phyloP scores from a whole-genome alignment of 2,113 vertebrate genomes.

The Hymenochirus boettgeri region DNA sequence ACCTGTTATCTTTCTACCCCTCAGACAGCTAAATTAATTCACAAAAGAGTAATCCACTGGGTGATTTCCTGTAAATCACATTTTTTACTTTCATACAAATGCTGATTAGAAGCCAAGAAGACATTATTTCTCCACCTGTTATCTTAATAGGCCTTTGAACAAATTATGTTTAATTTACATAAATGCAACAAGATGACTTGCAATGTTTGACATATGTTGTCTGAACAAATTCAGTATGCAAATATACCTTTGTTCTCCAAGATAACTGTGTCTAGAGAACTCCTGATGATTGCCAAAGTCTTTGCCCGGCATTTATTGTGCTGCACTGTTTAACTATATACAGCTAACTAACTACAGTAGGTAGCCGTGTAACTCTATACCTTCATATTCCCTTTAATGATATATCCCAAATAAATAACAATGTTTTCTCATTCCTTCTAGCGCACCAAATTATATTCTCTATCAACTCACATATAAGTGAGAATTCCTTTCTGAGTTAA shows the following conservation, averaged over 20 bases:
- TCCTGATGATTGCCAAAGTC: background rate
- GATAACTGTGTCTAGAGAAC: background rate
- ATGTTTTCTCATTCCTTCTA: too few species aligned
- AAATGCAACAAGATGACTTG: background rate
- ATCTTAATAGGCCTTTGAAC: conserved; percentile 2
- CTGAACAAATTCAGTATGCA: background rate
- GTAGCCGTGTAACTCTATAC: too few species aligned
- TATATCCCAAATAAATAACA: too few species aligned
- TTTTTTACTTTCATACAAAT: background rate
- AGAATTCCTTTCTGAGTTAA: background rate
- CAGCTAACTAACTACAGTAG: background rate
- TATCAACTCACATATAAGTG: background rate
- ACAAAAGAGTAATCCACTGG: background rate
- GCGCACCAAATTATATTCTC: too few species aligned
- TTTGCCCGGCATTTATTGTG: background rate
- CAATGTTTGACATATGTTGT: background rate
- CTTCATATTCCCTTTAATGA: too few species aligned
- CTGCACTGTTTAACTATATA: background rate
- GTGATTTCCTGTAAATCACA: background rate
- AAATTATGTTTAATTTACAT: conserved; percentile 4
- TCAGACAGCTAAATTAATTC: background rate
- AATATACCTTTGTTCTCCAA: background rate
- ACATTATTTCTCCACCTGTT: conserved; percentile 4
- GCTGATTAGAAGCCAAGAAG: background rate
- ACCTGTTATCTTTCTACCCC: background rate